Evolutionary conservation across 2,797 vertebrate species (phyloP).

Genomic region (Mus caroli): DNA sequence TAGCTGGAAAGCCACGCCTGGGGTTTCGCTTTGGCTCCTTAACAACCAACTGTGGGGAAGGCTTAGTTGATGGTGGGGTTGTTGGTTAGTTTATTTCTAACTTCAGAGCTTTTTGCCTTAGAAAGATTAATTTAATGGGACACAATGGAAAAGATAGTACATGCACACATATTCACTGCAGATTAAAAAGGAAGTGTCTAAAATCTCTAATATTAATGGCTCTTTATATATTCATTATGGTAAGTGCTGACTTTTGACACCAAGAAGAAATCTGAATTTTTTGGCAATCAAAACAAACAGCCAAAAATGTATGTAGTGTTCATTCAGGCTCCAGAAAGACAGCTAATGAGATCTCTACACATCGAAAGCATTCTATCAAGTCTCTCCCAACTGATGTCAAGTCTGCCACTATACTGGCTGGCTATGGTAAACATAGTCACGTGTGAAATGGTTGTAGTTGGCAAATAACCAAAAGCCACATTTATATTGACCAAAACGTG

Average conservation of each 20-base stretch:
- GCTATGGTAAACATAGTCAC: not conserved
- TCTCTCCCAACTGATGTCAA: not conserved
- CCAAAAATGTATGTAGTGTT: not conserved
- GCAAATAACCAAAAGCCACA: not conserved
- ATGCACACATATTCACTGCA: not conserved
- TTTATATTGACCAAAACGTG: not conserved
- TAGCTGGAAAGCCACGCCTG: not conserved
- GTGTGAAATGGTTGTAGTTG: not conserved
- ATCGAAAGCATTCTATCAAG: not conserved
- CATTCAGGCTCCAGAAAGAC: not conserved
- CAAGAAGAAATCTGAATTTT: not conserved
- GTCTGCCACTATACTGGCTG: not conserved
- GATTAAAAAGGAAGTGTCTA: not conserved
- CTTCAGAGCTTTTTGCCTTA: not conserved
- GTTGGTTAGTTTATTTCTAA: not conserved
- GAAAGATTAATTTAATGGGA: not conserved
- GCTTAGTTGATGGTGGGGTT: not conserved
- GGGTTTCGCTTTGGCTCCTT: not conserved
- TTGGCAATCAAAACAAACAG: not conserved
- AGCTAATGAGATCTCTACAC: not conserved
- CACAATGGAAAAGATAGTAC: too few relatives aligned
- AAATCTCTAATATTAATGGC: not conserved
- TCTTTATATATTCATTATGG: not conserved
- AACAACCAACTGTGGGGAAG: fast-evolving
- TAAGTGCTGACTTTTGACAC: not conserved